Evolutionary conservation across 2,888 invertebrate species (phyloP), one percentile per base, ranked within the genome.

Genomic region (Achlya flavicornis): DNA sequence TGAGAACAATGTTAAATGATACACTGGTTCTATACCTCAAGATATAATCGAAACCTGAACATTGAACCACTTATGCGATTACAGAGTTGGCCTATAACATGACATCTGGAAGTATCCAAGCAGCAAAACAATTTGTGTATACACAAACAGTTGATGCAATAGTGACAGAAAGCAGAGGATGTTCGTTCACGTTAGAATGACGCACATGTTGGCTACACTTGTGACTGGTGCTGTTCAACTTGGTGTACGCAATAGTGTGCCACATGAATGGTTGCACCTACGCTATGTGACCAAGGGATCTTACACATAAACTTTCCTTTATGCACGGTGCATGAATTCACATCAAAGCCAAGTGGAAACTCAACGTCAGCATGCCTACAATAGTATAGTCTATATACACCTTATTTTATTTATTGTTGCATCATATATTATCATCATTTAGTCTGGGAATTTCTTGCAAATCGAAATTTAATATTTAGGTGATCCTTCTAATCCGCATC

Each of bases 291-390:
- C 86, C 86, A 86, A 86, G 86, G 88, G 86, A 83, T 80, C 79
- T 78, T 77, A 81, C 82, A 84, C 80, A 84, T 85, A 83, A 83
- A 75, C 81, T 78, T 72, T 80, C 83, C 83, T 83, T 80, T 80
- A 80, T 77, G 77, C 80, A 73, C 69, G 75, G 77, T 78, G 83
- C 82, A 82, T 85, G 79, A 77, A 74, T 81, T 84, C 81, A 90
- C 90, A 89, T 92, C 91, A 91, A 91, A 91, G 90, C 79, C 80
- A 81, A 77, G 73, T 71, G 77, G 78, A 79, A 80, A 85, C 88
- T 87, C 84, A 85, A 87, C 85, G 86, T 81, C 81, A 85, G 85
- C 86, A 86, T 81, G 72, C 77, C 79, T 81, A 86, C 81, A 77
- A 85, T 79, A 75, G 68, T 73, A 63, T 60, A 71, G 67, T 73